Conservation (phyloP, 1,140 invertebrate species). For the Holcopasites calliopsidis region DNA sequence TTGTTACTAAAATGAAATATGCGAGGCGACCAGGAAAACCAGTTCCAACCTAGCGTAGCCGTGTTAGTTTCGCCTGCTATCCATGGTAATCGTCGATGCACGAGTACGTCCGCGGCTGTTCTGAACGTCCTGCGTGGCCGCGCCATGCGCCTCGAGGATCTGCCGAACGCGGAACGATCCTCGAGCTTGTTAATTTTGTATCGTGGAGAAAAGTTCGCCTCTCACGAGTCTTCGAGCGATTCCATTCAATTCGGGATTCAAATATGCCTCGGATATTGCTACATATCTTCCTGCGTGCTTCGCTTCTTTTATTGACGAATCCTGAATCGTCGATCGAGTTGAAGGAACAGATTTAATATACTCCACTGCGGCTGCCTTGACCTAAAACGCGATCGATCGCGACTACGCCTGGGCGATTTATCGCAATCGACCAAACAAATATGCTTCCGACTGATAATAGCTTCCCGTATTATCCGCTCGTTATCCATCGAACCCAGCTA, state of each 20-base stretch:
- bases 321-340: too few relatives aligned
- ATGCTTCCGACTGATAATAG: slow-evolving; percentile 4
- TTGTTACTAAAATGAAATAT: slow-evolving; percentile 57
- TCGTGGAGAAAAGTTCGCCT: neutral
- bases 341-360: neutral
- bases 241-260: too few relatives aligned
- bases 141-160: neutral
- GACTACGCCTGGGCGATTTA: slow-evolving; percentile 18
- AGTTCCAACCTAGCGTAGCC: slow-evolving; percentile 55
- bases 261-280: too few relatives aligned
- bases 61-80: slow-evolving; percentile 50
- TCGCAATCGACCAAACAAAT: slow-evolving; percentile 35
- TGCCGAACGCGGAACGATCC: neutral
- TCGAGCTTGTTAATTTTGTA: slow-evolving; percentile 21
- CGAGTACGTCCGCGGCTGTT: slow-evolving; percentile 28
- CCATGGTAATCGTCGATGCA: slow-evolving; percentile 36
- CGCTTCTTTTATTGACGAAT: too few relatives aligned
- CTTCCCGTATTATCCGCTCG: slow-evolving; percentile 2
- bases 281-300: too few relatives aligned
- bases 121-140: slow-evolving; percentile 14
- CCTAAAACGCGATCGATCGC: slow-evolving; percentile 14
- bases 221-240: too few relatives aligned
- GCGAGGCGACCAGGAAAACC: slow-evolving; percentile 62
- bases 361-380: neutral
- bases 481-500: neutral